Percentiles rank a stretch among this genome's conserved stretches.
phyloP scores from a whole-genome alignment of 1,140 invertebrate species.

The silkworm (Bombyx mori) region ASM3026992v2 NC_085122.1:14191501-14192000 shows the following conservation, averaged over 20 bases:
- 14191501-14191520: too few species aligned
- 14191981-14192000: constrained; percentile 80
- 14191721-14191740: neutral
- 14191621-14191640: too few species aligned
- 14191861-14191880: neutral
- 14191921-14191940: constrained; percentile 97
- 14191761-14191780: constrained; percentile 89
- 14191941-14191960: constrained; percentile 97
- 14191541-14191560: too few species aligned
- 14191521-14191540: too few species aligned
- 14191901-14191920: constrained; percentile 46
- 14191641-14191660: too few species aligned
- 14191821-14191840: constrained; percentile 97
- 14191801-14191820: constrained; percentile 95
- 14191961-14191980: constrained; percentile 93
- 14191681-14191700: too few species aligned
- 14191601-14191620: too few species aligned
- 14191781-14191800: constrained; percentile 97
- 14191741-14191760: constrained; percentile 78
- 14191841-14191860: neutral
- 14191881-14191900: neutral
- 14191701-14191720: too few species aligned
- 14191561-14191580: too few species aligned
- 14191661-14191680: too few species aligned
- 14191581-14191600: too few species aligned